These are phyloP conservation scores for Dermolepida albohirtum DNA, from an alignment of 2,888 invertebrate genomes.

Conservation along the genomic window DNA sequence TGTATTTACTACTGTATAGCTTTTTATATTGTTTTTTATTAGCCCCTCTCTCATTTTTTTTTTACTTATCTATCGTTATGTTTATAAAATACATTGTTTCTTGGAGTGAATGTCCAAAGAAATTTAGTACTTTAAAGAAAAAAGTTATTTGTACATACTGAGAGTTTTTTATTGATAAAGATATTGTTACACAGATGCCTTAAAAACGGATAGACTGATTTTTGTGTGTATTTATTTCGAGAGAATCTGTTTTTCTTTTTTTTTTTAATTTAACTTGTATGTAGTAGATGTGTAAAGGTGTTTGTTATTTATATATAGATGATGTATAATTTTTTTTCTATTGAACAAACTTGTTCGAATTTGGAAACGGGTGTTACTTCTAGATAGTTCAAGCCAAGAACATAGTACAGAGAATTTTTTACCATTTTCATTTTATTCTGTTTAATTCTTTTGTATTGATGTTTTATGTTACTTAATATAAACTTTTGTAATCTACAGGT, in stretches of 20 bases:
- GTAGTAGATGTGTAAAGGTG: slow-evolving; percentile 19
- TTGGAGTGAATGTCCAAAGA: slow-evolving; percentile 41
- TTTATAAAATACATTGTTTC: slow-evolving; percentile 10
- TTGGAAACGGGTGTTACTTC: slow-evolving; percentile 21
- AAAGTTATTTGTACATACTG: slow-evolving; percentile 36
- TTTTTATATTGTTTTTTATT: slow-evolving; percentile 29
- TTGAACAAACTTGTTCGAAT: slow-evolving; percentile 28
- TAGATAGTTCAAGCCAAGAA: slow-evolving; percentile 6
- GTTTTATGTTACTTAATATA: no score
- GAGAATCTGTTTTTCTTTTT: slow-evolving; percentile 34
- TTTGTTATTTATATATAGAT: slow-evolving; percentile 12
- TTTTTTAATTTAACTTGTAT: slow-evolving; percentile 31
- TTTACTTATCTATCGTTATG: slow-evolving; percentile 27
- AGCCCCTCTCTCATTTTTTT: slow-evolving; percentile 1
- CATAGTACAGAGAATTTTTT: background rate
- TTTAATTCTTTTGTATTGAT: no score
- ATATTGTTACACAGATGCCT: slow-evolving; percentile 54
- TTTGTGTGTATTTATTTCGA: slow-evolving; percentile 48
- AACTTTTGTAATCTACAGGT: no score
- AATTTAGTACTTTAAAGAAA: slow-evolving; percentile 38
- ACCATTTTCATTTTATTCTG: no score
- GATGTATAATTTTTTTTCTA: background rate
- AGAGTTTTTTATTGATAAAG: slow-evolving; percentile 42
- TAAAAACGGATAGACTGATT: slow-evolving; percentile 57
- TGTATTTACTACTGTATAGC: slow-evolving; percentile 25